Evolutionary conservation across 2,113 vertebrate genomes (phyloP), one percentile per base, ranked within the genome.

Genomic region (Tragulus kanchil): DNA sequence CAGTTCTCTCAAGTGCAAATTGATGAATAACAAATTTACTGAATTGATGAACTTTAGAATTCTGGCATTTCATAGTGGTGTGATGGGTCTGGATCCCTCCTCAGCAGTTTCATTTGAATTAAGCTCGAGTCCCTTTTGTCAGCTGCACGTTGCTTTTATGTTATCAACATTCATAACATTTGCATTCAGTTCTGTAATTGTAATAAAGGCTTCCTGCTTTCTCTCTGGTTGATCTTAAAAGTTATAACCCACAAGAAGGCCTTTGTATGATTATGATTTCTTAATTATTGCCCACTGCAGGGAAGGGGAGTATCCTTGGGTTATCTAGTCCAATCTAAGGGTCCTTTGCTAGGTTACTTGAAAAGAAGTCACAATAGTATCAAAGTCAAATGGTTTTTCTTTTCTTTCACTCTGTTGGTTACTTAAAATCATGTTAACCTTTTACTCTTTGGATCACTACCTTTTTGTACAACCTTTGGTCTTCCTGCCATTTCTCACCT

Each of bases 121-220:
- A 36, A 52, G 61, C 19, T 26, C 28, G 71, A 79, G 3, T 13
- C 48, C 19, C 36, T 65, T 82, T 82, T 45, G 2, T 67, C 50
- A 67, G 84, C 45, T 31, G 8, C 14, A 69, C 11, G 78, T 88
- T 71, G 59, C 73, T 75, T 88, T 71, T 36, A 31, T 3, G 2
- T 73, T 64, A 45, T 58, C 67, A 58, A 26, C 4, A 1, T 52
- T 89, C 26, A 0, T 42, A 64, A 58, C 16, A 56, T 96, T 69
- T 79, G 54, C 62, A 26, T 65, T 79, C 56, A 48, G 25, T 12
- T 26, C 54, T 78, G 54, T 42, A 28, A 1, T 19, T 67, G 45
- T 52, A 65, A 25, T 48, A 81, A 92, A 54, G 65, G 10, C 25
- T 95, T 75, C 25, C n/a, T 85, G 90, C 36, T 92, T 93, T 92